Conservation (phyloP, 1,140 invertebrate species). For the Listronotus oregonensis region DNA sequence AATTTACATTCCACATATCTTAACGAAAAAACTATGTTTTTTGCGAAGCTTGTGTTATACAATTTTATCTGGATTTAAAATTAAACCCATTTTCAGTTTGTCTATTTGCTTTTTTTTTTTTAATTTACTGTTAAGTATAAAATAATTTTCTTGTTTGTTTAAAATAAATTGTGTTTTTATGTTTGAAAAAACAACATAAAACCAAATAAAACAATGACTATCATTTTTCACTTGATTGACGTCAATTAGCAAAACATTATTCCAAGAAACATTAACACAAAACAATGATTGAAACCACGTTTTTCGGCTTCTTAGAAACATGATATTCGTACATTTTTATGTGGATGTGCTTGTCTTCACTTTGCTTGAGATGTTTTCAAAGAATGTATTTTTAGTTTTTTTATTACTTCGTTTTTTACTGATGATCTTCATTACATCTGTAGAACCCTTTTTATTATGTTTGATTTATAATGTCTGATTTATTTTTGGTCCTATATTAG, state of each 20-base stretch:
- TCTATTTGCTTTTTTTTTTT: too few species aligned
- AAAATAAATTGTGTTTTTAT: too few species aligned
- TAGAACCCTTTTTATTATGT: constrained; percentile 2
- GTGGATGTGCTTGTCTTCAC: constrained; percentile 11
- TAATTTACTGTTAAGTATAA: too few species aligned
- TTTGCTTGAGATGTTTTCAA: constrained; percentile 17
- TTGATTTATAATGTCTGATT: background rate
- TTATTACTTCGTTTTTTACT: background rate
- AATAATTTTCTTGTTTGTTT: too few species aligned
- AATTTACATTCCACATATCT: too few species aligned
- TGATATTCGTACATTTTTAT: constrained; percentile 8
- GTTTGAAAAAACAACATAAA: background rate
- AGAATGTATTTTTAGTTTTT: constrained; percentile 20
- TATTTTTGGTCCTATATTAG: background rate
- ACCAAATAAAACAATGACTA: background rate
- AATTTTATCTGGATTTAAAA: too few species aligned
- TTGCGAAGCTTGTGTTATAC: too few species aligned
- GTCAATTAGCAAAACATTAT: constrained; percentile 14
- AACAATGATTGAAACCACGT: constrained; percentile 26
- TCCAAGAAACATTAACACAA: constrained; percentile 11
- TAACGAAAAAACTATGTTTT: too few species aligned
- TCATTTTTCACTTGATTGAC: constrained; percentile 18
- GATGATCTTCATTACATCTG: background rate
- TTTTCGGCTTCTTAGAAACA: constrained; percentile 22
- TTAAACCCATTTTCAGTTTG: too few species aligned